Percentiles rank a stretch among this genome's conserved stretches.
Conservation (phyloP, 2,888 invertebrate species). For the Drosophila acutilabella region DNA sequence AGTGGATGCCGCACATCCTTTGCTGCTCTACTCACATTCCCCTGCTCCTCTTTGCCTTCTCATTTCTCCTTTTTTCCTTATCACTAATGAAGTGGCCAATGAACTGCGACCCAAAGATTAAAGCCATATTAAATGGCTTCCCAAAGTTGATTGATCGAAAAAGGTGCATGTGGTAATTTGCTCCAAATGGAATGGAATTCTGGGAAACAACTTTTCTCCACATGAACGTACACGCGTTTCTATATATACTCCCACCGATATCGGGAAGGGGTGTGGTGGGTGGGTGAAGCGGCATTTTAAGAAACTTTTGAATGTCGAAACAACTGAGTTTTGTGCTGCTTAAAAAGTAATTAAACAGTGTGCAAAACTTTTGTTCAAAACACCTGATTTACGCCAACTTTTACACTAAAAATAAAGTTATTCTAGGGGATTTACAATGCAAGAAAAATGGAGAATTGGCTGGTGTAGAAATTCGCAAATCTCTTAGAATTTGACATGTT, state of each 20-base stretch:
- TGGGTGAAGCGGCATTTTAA: background rate
- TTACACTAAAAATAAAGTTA: slow-evolving; percentile 1
- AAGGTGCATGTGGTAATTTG: slow-evolving; percentile 56
- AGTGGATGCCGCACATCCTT: slow-evolving; percentile 72
- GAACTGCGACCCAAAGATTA: slow-evolving; percentile 77
- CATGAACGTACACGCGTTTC: background rate
- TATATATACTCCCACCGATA: background rate
- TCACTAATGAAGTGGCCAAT: slow-evolving; percentile 79
- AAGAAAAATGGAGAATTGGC: background rate
- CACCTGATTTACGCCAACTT: slow-evolving; percentile 10
- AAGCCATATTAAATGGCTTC: slow-evolving; percentile 75
- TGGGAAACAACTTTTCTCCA: slow-evolving; percentile 2
- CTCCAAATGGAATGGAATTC: slow-evolving; percentile 20
- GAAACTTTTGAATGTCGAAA: slow-evolving; percentile 10
- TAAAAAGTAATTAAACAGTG: slow-evolving; percentile 21
- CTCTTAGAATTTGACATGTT: background rate
- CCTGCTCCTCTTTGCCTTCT: background rate
- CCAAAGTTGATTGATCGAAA: slow-evolving; percentile 60
- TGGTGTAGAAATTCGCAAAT: background rate
- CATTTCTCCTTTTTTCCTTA: slow-evolving; percentile 40
- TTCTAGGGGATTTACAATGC: background rate
- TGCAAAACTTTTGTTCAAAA: slow-evolving; percentile 13
- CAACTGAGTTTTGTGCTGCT: slow-evolving; percentile 3
- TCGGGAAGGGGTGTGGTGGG: background rate
- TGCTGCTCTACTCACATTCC: background rate